These are phyloP conservation scores for Callaeas wilsoni DNA, from an alignment of 2,113 vertebrate genomes.

Conservation along the genomic window DNA sequence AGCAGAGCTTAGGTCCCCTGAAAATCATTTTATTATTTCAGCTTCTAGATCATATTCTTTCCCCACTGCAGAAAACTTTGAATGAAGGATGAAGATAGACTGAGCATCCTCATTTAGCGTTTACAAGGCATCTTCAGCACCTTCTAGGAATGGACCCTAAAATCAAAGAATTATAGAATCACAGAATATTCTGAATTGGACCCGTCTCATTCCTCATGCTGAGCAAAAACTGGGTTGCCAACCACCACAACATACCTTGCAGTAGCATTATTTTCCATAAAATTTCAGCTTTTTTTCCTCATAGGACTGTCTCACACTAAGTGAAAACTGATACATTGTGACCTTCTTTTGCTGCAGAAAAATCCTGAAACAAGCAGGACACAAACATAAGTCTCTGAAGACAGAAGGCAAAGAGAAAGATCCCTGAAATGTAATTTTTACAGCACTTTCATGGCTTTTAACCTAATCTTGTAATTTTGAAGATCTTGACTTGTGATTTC, in stretches of 20 bases:
- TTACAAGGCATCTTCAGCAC: background rate
- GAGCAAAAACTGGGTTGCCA: background rate
- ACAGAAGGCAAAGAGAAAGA: background rate
- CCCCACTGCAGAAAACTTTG: background rate
- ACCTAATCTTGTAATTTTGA: conserved; percentile 24
- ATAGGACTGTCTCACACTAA: background rate
- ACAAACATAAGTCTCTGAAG: background rate
- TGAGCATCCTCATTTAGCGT: background rate
- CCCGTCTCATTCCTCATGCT: background rate
- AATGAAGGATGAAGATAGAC: background rate
- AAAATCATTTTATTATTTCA: background rate
- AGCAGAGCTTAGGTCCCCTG: background rate
- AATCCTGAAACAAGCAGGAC: background rate
- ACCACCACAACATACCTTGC: background rate
- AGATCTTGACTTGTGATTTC: background rate
- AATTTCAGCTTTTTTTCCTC: background rate
- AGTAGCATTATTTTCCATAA: background rate
- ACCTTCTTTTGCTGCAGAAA: background rate
- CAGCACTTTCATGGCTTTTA: conserved; percentile 35
- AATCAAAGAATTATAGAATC: background rate
- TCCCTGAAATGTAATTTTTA: conserved; percentile 42
- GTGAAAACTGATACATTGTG: background rate
- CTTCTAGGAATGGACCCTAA: background rate
- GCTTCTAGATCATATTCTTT: background rate
- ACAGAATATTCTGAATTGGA: background rate